Percentiles rank a stretch among this genome's conserved stretches.
Evolutionary conservation across 2,797 vertebrate genomes (phyloP).

Genomic region (Sphenopsis melanotis): DNA sequence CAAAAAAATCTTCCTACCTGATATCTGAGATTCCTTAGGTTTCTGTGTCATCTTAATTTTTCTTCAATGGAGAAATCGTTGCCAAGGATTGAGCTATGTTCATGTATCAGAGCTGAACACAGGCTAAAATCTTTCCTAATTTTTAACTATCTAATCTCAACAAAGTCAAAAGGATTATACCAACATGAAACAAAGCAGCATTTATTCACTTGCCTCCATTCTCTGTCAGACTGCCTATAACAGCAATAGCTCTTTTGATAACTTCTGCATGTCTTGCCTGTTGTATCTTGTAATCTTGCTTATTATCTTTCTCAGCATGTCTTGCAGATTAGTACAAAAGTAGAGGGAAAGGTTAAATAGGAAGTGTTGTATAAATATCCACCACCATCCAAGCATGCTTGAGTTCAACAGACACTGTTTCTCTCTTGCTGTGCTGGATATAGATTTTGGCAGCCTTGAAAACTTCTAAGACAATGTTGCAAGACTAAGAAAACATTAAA

Average conservation of each 20-base stretch:
- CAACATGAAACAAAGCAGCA: background rate
- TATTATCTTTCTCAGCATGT: slow-evolving; percentile 19
- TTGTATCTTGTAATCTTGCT: background rate
- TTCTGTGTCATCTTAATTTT: background rate
- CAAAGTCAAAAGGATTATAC: background rate
- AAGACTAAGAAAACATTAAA: background rate
- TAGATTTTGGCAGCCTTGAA: background rate
- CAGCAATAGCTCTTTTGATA: background rate
- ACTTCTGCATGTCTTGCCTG: background rate
- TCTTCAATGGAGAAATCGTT: background rate
- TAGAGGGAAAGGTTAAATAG: slow-evolving; percentile 24
- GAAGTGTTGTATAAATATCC: background rate
- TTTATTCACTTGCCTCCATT: background rate
- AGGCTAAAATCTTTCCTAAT: background rate
- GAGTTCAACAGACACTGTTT: background rate
- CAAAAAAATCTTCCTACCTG: background rate
- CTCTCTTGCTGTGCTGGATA: background rate
- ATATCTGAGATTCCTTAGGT: background rate
- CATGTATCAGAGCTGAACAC: background rate
- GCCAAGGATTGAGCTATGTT: background rate
- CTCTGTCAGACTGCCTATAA: background rate
- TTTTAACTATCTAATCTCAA: background rate
- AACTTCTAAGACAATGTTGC: background rate
- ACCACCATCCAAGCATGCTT: background rate
- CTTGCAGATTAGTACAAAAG: background rate